Base-by-base conservation (phyloP, 2,113 vertebrate genomes). In the Microcebus ravelobensis region DNA sequence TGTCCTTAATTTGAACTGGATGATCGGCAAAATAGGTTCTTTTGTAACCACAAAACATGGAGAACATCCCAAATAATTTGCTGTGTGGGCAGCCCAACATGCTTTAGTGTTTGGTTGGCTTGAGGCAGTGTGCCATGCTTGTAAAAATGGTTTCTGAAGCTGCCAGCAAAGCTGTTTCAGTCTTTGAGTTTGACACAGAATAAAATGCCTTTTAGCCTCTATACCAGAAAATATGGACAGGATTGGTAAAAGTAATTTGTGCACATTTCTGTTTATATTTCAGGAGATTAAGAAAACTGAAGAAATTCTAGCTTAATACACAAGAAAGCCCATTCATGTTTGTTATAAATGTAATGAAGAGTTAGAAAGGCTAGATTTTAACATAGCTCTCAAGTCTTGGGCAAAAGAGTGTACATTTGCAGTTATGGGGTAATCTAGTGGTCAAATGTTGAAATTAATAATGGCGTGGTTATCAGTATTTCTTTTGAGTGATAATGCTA, bases 51-150 rank as follows among this genome's bases (percentile, higher is more conserved):
- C 95, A 96, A 88, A 92, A 94, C 92, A 93, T 89, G 92, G 87
- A 96, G 93, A 96, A 88, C 95, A 96, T 97, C 88, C 92, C 96
- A 95, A 94, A 96, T 98, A 96, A 97, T 97, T 98, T 97, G 95
- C 81, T 88, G 48, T 97, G 96, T 97, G 96, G 96, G 94, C 36
- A 95, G 89, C 61, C 94, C 70, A 57, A 88, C 91, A 85, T 95
- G 87, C 65, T 97, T 93, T 90, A 57, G 48, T 87, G 80, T 93
- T 96, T 91, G 84, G 95, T 91, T 91, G 93, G 93, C 50, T 95
- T 87, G 76, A 97, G 95, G 96, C 95, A 68, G 29, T 73, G 45
- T 87, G 89, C 96, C 87, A 59, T 93, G 50, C 87, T 94, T 94
- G 11, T 95, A 80, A 97, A 96, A 91, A 92, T 73, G 82, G 61